Evolutionary conservation across 2,797 vertebrate genomes (phyloP).

Genomic region (Eurystomus glaucurus): DNA sequence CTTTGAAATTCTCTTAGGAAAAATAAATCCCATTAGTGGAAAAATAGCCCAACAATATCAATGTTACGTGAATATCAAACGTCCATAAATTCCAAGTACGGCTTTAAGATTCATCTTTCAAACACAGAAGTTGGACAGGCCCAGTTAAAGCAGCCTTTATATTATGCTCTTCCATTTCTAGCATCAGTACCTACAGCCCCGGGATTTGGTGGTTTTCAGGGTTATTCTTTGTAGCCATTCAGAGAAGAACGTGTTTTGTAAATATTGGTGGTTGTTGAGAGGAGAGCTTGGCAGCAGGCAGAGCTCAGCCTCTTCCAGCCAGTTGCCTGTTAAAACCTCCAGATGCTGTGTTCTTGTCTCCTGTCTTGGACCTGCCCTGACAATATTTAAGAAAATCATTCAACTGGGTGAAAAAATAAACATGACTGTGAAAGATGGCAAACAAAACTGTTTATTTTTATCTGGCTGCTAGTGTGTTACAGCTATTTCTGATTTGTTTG

Average conservation of each 20-base stretch:
- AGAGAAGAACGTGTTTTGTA: background rate
- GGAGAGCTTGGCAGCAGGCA: background rate
- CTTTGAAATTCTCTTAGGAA: background rate
- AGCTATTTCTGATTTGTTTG: background rate
- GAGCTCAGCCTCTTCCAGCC: background rate
- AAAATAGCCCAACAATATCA: background rate
- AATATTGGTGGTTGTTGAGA: background rate
- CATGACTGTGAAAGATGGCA: background rate
- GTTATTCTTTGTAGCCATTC: background rate
- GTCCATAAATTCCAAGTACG: background rate
- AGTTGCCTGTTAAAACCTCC: background rate
- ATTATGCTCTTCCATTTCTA: background rate
- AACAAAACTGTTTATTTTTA: background rate
- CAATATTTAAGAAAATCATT: background rate
- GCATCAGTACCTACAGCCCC: background rate
- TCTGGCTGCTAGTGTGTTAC: background rate
- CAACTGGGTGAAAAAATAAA: background rate
- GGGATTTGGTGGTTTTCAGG: background rate
- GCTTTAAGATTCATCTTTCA: background rate
- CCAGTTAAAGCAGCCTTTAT: background rate
- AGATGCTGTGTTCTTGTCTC: background rate
- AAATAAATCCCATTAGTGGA: background rate
- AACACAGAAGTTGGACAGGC: background rate
- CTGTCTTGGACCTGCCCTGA: background rate
- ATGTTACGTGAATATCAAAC: background rate